phyloP scores from a whole-genome alignment of 37 sponge, comb jelly and placozoan genomes.

The Ephydatia muelleri region DNA sequence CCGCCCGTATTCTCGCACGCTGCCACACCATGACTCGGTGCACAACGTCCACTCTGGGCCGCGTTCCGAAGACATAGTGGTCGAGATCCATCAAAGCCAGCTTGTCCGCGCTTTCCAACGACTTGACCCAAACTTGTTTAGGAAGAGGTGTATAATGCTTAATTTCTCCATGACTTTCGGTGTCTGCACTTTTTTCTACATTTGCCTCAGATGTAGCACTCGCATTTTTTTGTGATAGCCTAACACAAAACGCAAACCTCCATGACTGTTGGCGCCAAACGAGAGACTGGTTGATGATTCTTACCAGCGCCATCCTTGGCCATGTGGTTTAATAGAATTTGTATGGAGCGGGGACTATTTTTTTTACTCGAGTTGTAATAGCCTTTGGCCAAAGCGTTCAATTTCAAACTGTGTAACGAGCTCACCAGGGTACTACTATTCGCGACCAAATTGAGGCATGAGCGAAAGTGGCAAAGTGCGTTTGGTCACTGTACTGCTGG shows the following conservation, averaged over 20 bases:
- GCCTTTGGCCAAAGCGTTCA: neutral
- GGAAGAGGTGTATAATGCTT: constrained; percentile 48
- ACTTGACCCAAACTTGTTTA: constrained; percentile 65
- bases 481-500: neutral
- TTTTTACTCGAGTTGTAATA: neutral
- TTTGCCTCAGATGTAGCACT: neutral
- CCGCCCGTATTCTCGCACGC: constrained; percentile 76
- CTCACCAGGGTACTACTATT: neutral
- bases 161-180: neutral
- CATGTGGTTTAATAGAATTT: neutral
- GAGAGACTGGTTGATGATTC: neutral
- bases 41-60: constrained; percentile 83
- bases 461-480: neutral
- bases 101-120: constrained; percentile 61
- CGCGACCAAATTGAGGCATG: neutral
- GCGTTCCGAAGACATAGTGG: constrained; percentile 68
- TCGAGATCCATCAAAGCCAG: constrained; percentile 66
- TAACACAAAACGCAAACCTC: neutral
- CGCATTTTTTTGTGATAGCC: neutral
- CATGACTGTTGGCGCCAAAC: neutral
- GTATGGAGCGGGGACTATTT: neutral
- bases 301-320: neutral
- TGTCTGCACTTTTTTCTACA: neutral
- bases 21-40: constrained; percentile 92
- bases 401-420: neutral